Evolutionary conservation across 2,113 vertebrate species (phyloP), one percentile per base, ranked within the genome.

Genomic region (Speoplatyrhinus poulsoni): DNA sequence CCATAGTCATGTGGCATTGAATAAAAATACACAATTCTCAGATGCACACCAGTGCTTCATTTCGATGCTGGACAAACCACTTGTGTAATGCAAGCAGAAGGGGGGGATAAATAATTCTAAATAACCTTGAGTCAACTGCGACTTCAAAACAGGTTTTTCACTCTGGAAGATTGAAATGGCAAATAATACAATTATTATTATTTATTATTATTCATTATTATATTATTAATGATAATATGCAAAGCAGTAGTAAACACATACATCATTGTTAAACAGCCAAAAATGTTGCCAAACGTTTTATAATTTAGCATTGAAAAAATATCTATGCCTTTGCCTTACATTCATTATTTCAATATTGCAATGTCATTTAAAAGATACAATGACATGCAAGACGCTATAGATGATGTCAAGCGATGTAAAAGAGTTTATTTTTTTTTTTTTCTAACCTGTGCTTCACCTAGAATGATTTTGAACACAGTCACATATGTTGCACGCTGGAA

Each of bases 401-500:
- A 41, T 41, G 36, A 15, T 15, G 9, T 11, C 56, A 33, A 9
- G 41, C 50, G 10, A 65, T 10, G 46, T 26, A 15, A 32, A 16
- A 48, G 0, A 12, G 56, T 32, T 10, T 12, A 26, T 26, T 26
- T 3, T 26, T 26, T 26, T 2, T 26, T 26, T 26, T 58, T 12
- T 32, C 11, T 4, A 58, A 32, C 33, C 33, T 16, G 64, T 63
- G 67, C 65, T 60, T 58, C n/a, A 16, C 32, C 55, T 69, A 64
- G 69, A 73, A 61, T 66, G 54, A 62, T 46, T 72, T 79, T 69
- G 68, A 71, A 63, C 60, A 75, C 60, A 75, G 83, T 90, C 90
- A 89, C 87, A 88, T 88, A 88, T 26, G 65, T 16, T 82, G 86
- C 83, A 83, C 68, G 60, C 81, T 86, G 87, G 49, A 57, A 59